A percentile compares a stretch with the other conserved stretches of the same genome.
Evolutionary conservation across 2,888 invertebrate genomes (phyloP).

Genomic region (Drepana falcataria): DNA sequence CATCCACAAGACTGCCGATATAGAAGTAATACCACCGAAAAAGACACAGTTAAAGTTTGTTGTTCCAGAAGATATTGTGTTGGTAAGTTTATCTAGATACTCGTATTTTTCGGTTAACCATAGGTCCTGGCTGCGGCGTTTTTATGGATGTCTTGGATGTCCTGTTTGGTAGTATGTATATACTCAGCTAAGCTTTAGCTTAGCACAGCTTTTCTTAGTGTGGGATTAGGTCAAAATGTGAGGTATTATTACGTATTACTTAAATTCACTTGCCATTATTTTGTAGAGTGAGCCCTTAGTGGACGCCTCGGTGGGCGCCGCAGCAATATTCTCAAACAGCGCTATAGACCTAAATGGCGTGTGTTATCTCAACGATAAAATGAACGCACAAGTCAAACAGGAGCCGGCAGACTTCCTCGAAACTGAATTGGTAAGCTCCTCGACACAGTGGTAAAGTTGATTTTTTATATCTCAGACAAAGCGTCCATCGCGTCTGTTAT

Average conservation of each 20-base stretch:
- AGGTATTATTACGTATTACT: too few species aligned
- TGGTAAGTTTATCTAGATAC: conserved; percentile 33
- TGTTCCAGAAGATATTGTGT: conserved; percentile 52
- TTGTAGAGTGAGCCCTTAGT: conserved; percentile 60
- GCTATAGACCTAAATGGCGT: conserved; percentile 90
- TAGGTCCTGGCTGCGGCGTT: too few species aligned
- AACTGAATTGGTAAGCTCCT: conserved; percentile 47
- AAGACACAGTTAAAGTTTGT: conserved; percentile 58
- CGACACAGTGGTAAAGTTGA: too few species aligned
- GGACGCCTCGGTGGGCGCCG: conserved; percentile 82
- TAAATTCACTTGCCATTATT: background rate
- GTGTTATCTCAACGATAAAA: conserved; percentile 88
- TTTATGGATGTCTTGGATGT: too few species aligned
- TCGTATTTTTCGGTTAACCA: too few species aligned
- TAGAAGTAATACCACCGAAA: conserved; percentile 41
- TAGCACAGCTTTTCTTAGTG: too few species aligned
- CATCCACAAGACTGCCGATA: conserved; percentile 46
- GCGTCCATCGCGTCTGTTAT: too few species aligned
- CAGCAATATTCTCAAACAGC: conserved; percentile 91
- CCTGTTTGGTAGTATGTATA: too few species aligned
- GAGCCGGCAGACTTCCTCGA: conserved; percentile 59
- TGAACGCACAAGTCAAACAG: conserved; percentile 65
- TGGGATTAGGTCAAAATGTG: too few species aligned
- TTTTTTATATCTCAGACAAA: too few species aligned
- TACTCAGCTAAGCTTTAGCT: too few species aligned